Evolutionary conservation across 2,888 invertebrate genomes (phyloP).

Genomic region (Pasiphila rectangulata): DNA sequence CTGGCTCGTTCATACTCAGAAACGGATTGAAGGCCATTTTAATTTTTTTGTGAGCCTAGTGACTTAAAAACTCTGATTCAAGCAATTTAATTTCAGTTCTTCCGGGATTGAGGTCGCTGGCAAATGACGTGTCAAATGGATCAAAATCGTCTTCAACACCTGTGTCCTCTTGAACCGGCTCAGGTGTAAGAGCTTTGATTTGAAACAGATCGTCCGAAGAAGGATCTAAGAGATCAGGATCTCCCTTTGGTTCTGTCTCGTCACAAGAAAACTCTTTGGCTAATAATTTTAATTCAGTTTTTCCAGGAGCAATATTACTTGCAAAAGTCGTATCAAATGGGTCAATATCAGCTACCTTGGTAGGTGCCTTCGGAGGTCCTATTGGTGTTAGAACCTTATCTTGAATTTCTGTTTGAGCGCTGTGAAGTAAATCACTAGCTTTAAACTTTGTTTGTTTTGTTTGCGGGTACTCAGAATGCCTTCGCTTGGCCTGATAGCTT

Average conservation of each 20-base stretch:
- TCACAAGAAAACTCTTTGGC: slow-evolving; percentile 87
- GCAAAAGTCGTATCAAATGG: slow-evolving; percentile 95
- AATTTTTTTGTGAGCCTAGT: slow-evolving; percentile 32
- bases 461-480: slow-evolving; percentile 77
- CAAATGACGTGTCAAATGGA: slow-evolving; percentile 93
- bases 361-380: slow-evolving; percentile 44
- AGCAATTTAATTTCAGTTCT: slow-evolving; percentile 88
- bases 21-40: slow-evolving; percentile 90
- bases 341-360: slow-evolving; percentile 79
- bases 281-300: slow-evolving; percentile 88
- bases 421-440: slow-evolving; percentile 62
- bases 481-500: slow-evolving; percentile 59
- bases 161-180: slow-evolving; percentile 46
- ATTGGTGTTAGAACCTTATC: slow-evolving; percentile 85
- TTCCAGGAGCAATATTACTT: slow-evolving; percentile 86
- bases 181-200: slow-evolving; percentile 87
- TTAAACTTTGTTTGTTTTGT: slow-evolving; percentile 45
- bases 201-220: slow-evolving; percentile 78
- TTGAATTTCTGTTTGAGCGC: slow-evolving; percentile 51
- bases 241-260: slow-evolving; percentile 55
- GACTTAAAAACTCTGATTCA: slow-evolving; percentile 84
- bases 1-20: slow-evolving; percentile 86
- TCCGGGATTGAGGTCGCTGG: slow-evolving; percentile 86
- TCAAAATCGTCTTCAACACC: slow-evolving; percentile 77
- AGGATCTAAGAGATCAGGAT: slow-evolving; percentile 73